These are phyloP conservation scores for Lagorchestes hirsutus DNA, from an alignment of 2,797 vertebrate species.

Conservation along the genomic window DNA sequence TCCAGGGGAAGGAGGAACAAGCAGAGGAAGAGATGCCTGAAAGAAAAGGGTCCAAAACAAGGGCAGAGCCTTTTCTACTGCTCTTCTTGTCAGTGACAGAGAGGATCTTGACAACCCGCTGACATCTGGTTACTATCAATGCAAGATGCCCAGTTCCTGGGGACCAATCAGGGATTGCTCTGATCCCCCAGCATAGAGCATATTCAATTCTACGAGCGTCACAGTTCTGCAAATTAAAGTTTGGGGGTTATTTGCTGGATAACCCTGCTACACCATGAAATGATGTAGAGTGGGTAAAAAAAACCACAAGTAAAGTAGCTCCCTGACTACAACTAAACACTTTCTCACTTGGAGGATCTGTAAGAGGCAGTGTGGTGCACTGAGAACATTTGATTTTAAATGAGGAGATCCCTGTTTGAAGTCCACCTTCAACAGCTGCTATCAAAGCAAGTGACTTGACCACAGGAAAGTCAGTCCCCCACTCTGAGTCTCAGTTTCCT, in stretches of 20 bases:
- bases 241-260: neutral
- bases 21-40: too few relatives aligned
- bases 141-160: neutral
- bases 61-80: neutral
- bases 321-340: neutral
- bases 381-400: too few relatives aligned
- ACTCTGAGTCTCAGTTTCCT: too few relatives aligned
- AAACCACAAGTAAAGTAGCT: neutral
- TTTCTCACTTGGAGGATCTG: neutral
- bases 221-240: neutral
- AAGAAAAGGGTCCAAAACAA: neutral
- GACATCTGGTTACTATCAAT: neutral
- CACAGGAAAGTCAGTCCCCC: too few relatives aligned
- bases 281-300: neutral
- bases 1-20: neutral
- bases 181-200: neutral
- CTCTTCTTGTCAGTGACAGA: neutral
- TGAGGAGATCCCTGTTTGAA: too few relatives aligned
- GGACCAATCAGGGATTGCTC: neutral
- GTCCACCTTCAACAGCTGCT: too few relatives aligned
- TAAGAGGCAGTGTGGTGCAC: neutral
- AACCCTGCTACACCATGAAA: neutral
- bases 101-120: neutral
- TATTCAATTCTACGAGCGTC: neutral
- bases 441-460: too few relatives aligned